Evolutionary conservation across 2,888 invertebrate species (phyloP), one percentile per base, ranked within the genome.

Genomic region (Bellardia bayeri): DNA sequence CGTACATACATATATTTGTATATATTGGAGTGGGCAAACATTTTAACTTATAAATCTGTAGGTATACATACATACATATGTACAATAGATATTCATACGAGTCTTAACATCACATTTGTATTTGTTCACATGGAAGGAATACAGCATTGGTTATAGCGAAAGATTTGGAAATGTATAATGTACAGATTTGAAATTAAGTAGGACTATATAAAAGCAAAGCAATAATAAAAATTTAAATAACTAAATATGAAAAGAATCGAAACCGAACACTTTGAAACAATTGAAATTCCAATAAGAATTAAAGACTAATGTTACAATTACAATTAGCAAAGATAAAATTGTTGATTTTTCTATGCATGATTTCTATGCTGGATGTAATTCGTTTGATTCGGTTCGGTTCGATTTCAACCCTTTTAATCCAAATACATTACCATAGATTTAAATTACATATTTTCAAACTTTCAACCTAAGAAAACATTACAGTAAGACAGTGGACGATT

Each of bases 361-460:
- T 30, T 33, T 16, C 58, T 23, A 56, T 37, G 9, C 37, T 54
- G 40, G 4, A 33, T 23, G 33, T 37, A 3, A 9, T n/a, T 14
- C 33, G 61, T 71, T n/a, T 14, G 33, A 49, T 63, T 61, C 16
- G 58, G 16, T 58, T 33, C 30, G 56, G 64, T 66, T 79, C 40
- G 54, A 61, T 51, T 82, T 82, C 51, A 69, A 79, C 56, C 56
- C 69, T 71, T 74, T 14, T 16, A 64, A 66, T 58, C 54, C 49
- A 76, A 72, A 86, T 86, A 86, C 86, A 49, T 83, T 86, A 86
- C 86, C 86, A 49, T 79, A 54, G 45, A 66, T 23, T 23, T 23
- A 23, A 23, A 23, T 23, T 23, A 69, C 40, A 2, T 54, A 58
- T 79, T 11, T 66, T 58, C 11, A 30, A 42, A 40, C n/a, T 61